phyloP scores from a whole-genome alignment of 2,888 invertebrate genomes.

The Drosophila gaucha region DNA sequence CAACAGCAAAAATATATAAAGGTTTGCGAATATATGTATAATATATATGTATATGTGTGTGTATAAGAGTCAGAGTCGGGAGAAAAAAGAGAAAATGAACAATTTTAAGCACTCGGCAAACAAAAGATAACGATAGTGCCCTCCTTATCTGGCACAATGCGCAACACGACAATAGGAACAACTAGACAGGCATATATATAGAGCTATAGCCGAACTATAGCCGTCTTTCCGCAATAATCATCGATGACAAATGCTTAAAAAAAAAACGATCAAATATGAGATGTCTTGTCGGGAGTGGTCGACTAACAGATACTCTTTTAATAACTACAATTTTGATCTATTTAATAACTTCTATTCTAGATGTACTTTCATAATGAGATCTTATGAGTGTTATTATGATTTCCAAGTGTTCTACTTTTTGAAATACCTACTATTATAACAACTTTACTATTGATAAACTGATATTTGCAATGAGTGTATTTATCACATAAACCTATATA shows the following conservation, averaged over 20 bases:
- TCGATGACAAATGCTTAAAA: constrained; percentile 29
- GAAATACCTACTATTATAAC: no score
- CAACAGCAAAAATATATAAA: constrained; percentile 36
- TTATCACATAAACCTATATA: no score
- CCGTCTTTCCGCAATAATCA: constrained; percentile 2
- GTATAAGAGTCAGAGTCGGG: background rate
- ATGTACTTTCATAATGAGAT: no score
- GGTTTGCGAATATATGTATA: constrained; percentile 57
- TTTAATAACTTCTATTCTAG: no score
- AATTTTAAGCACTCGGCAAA: constrained; percentile 66
- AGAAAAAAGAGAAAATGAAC: constrained; percentile 7
- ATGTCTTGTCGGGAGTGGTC: no score
- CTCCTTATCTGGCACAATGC: constrained; percentile 63
- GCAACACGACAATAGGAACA: constrained; percentile 39
- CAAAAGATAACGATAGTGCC: constrained; percentile 68
- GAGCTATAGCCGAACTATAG: background rate
- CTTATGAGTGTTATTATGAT: no score
- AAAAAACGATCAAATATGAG: background rate
- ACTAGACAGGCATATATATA: background rate
- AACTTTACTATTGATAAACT: no score
- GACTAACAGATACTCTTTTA: no score
- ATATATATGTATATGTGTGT: background rate
- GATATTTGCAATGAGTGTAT: no score
- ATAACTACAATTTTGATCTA: no score
- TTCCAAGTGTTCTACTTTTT: no score